Evolutionary conservation across 2,113 vertebrate species (phyloP), one percentile per base, ranked within the genome.

Genomic region (Pycnonotus jocosus): DNA sequence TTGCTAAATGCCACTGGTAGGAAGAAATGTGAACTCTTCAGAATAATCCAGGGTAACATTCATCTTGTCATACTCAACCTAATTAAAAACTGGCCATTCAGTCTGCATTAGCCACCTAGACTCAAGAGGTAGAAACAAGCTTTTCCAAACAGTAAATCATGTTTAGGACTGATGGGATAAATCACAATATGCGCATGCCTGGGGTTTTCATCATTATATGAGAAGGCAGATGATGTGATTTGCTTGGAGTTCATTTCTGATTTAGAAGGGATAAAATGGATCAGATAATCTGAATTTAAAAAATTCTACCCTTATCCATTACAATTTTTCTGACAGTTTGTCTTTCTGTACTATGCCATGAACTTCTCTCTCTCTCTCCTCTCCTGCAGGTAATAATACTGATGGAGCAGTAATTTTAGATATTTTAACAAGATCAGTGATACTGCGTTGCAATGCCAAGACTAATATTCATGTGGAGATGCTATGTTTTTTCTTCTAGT

Each of bases 381-480:
- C 31, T 57, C 37, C 64, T 90, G 27, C 79, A 96, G 90, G 80
- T 95, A 90, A 86, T 60, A 86, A 82, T 68, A 83, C 48, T 71
- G 40, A 68, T 27, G 44, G 16, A 86, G 21, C 37, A 86, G 47
- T 74, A 80, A 92, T 88, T 92, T 80, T 62, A 90, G 71, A 92
- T 90, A 83, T 93, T 96, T 96, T 78, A 90, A 77, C 68, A 92
- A 88, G 71, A 64, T 78, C 82, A 84, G 37, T 47, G 51, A 71
- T 71, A 74, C 68, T 68, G n/a, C 44, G 45, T n/a, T 92, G 51
- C 40, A 35, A 56, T 88, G 94, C 96, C 95, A 97, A 96, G 82
- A 92, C 79, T 86, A 96, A 96, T 81, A 95, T 53, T 95, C 85
- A 60, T 81, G 82, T 48, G 60, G 88, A 90, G 92, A 95, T 88